Percentiles rank a stretch among this genome's conserved stretches.
Evolutionary conservation across 2,888 invertebrate species (phyloP).

Genomic region (Desoria tigrina): DNA sequence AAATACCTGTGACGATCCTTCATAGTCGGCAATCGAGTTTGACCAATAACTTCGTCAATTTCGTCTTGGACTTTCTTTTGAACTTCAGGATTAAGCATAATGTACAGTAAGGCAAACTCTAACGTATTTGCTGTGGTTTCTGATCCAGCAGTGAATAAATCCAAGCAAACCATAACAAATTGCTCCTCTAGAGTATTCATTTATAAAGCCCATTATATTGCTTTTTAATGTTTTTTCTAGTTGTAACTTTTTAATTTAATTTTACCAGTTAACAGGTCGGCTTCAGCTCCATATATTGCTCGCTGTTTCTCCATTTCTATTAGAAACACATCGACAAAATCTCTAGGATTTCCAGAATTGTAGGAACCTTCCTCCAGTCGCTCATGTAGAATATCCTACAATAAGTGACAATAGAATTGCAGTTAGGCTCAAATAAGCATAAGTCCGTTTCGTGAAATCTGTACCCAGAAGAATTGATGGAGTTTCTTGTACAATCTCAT

Average conservation of each 20-base stretch:
- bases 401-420: no score
- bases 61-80: slow-evolving; percentile 43
- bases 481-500: slow-evolving; percentile 44
- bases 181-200: slow-evolving; percentile 50
- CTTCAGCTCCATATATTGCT: slow-evolving; percentile 26
- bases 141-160: slow-evolving; percentile 47
- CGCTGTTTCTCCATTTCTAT: slow-evolving; percentile 46
- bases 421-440: no score
- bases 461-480: slow-evolving; percentile 46
- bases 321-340: slow-evolving; percentile 49
- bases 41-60: slow-evolving; percentile 47
- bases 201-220: no score
- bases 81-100: slow-evolving; percentile 39
- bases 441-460: not conserved
- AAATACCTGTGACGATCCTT: slow-evolving; percentile 26
- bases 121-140: slow-evolving; percentile 50
- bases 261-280: slow-evolving; percentile 40
- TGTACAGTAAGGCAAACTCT: slow-evolving; percentile 47
- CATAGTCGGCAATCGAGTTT: slow-evolving; percentile 37
- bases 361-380: slow-evolving; percentile 30
- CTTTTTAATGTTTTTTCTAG: not conserved
- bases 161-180: slow-evolving; percentile 48
- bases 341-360: slow-evolving; percentile 39
- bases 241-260: not conserved
- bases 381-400: slow-evolving; percentile 38